A percentile compares a stretch with the other conserved stretches of the same genome.
Evolutionary conservation across 2,797 vertebrate genomes (phyloP).

Genomic region (Sebastes glaucus): DNA sequence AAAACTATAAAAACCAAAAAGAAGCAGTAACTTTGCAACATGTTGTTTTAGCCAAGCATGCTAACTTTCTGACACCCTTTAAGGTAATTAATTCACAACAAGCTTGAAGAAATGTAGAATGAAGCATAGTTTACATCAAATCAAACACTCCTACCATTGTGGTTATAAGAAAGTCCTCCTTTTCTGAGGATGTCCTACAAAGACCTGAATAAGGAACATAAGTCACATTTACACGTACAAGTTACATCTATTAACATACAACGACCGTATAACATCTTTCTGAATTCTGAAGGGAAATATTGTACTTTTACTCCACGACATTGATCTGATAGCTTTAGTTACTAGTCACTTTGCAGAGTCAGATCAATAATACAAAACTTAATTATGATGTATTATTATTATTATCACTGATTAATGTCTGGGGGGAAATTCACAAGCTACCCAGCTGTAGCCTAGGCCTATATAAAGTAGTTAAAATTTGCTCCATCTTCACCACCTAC

Average conservation of each 20-base stretch:
- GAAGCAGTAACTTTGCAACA: not conserved
- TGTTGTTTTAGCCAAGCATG: not conserved
- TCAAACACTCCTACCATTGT: conserved; percentile 87
- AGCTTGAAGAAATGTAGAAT: not conserved
- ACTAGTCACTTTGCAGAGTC: not conserved
- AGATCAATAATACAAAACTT: not conserved
- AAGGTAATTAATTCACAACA: not conserved
- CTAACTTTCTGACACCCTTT: not conserved
- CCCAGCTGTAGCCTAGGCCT: too few relatives aligned
- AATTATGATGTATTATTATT: not conserved
- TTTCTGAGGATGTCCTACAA: conserved; percentile 82
- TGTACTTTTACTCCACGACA: not conserved
- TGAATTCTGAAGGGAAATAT: not conserved
- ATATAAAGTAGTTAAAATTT: too few relatives aligned
- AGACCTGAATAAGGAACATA: conserved; percentile 80
- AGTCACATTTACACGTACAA: not conserved
- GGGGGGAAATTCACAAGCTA: too few relatives aligned
- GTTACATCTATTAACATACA: not conserved
- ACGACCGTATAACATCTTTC: not conserved
- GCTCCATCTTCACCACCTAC: too few relatives aligned
- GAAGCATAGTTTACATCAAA: not conserved
- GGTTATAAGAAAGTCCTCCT: conserved; percentile 89
- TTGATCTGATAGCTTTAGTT: not conserved
- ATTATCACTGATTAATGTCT: too few relatives aligned
- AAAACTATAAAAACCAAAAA: not conserved